Evolutionary conservation across 2,888 invertebrate species (phyloP).

Genomic region (Eilema griseolum): DNA sequence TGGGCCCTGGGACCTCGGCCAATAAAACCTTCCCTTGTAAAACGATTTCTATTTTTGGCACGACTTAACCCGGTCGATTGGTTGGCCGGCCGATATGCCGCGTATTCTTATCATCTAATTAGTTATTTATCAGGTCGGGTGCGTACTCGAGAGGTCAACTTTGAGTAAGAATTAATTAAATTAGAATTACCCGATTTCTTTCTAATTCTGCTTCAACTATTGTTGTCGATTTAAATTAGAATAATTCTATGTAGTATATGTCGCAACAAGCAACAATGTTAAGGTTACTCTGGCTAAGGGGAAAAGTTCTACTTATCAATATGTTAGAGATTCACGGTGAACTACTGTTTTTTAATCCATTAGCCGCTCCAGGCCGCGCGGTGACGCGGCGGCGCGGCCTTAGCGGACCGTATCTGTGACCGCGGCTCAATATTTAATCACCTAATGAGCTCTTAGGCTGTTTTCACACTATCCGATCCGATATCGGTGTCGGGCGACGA

Average conservation of each 20-base stretch:
- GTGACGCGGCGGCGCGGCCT: background rate
- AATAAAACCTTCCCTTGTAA: background rate
- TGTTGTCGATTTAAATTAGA: too few relatives aligned
- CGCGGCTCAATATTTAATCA: constrained; percentile 50
- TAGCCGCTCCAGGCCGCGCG: constrained; percentile 22
- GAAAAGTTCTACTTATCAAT: background rate
- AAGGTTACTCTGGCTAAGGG: background rate
- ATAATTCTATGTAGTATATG: too few relatives aligned
- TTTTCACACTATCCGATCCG: too few relatives aligned
- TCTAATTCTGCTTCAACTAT: too few relatives aligned
- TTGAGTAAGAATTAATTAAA: background rate
- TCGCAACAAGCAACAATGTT: background rate
- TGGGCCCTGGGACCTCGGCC: background rate
- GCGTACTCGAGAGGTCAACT: background rate
- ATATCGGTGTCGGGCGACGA: too few relatives aligned
- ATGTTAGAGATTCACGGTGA: background rate
- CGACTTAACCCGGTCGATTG: constrained; percentile 5
- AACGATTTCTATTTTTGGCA: constrained; percentile 8
- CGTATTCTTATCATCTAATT: constrained; percentile 10
- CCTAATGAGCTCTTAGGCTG: constrained; percentile 45
- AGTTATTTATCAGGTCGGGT: background rate
- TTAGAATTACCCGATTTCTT: background rate
- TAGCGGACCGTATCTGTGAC: constrained; percentile 25
- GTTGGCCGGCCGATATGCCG: background rate
- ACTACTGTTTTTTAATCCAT: constrained; percentile 49